phyloP scores from a whole-genome alignment of 2,888 invertebrate species.

The Exephanes ischioxanthus region DNA sequence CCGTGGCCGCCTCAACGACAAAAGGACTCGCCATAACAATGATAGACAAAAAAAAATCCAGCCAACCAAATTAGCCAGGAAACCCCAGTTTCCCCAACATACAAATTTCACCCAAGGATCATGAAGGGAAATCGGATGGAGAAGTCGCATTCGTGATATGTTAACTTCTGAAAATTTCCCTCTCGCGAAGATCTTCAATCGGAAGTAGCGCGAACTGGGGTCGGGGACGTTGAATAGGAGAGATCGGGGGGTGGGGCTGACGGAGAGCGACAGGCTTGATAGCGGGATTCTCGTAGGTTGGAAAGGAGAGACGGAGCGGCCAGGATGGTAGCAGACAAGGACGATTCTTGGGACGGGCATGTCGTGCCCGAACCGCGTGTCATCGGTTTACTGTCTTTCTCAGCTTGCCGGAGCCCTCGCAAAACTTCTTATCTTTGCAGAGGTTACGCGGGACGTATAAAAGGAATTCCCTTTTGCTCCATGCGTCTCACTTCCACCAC shows the following conservation, averaged over 20 bases:
- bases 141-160: neutral
- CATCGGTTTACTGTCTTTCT: constrained; percentile 68
- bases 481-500: constrained; percentile 25
- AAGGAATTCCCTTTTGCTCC: constrained; percentile 45
- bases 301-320: constrained; percentile 26
- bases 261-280: constrained; percentile 59
- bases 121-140: too few species aligned
- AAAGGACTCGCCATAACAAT: too few species aligned
- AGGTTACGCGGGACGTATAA: constrained; percentile 45
- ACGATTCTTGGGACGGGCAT: constrained; percentile 10
- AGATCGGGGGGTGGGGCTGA: neutral
- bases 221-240: constrained; percentile 22
- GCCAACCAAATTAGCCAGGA: too few species aligned
- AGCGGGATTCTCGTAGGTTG: constrained; percentile 29
- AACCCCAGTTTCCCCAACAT: too few species aligned
- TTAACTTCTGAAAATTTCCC: neutral
- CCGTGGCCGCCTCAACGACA: too few species aligned
- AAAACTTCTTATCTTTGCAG: constrained; percentile 63
- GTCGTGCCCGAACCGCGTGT: constrained; percentile 48
- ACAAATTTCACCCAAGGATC: too few species aligned
- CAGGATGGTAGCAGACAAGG: neutral
- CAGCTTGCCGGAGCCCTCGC: constrained; percentile 51
- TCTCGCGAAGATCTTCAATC: neutral
- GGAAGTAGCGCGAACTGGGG: constrained; percentile 9
- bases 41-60: too few species aligned